phyloP scores from a whole-genome alignment of 2,888 invertebrate genomes.

The Siphonodentalium dalli region DNA sequence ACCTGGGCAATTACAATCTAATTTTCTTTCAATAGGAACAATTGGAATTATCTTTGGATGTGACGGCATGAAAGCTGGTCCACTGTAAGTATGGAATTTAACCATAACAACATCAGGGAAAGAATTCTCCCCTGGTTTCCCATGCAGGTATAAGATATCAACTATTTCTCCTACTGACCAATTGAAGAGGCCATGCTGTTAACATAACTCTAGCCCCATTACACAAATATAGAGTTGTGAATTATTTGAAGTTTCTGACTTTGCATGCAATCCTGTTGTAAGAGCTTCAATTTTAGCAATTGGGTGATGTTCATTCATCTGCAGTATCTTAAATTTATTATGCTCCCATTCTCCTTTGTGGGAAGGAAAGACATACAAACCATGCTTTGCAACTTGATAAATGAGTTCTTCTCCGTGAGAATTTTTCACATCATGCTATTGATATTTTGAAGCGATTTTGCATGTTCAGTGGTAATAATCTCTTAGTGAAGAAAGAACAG shows the following conservation, averaged over 20 bases:
- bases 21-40: conserved; percentile 8
- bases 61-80: conserved; percentile 4
- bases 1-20: conserved; percentile 11
- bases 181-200: conserved; percentile 3
- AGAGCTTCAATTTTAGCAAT: conserved; percentile 12
- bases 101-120: conserved; percentile 35
- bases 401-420: conserved; percentile 16
- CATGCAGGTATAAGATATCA: conserved; percentile 6
- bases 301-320: conserved; percentile 18
- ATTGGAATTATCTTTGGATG: conserved; percentile 4
- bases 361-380: conserved; percentile 28
- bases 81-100: conserved; percentile 3
- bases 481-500: conserved; percentile 1
- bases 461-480: conserved; percentile 16
- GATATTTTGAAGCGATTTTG: conserved; percentile 24
- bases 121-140: conserved; percentile 10
- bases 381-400: conserved; percentile 9
- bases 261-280: conserved; percentile 9
- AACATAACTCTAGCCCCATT: conserved; percentile 11
- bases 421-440: conserved; percentile 13
- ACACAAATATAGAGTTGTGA: conserved; percentile 1
- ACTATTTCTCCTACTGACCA: conserved; percentile 3
- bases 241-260: conserved; percentile 3
- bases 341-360: conserved; percentile 24
- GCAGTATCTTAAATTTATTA: conserved; percentile 16